phyloP scores from a whole-genome alignment of 30 jellyfish, hydroid and myxozoan genomes.

The Hydractinia symbiolongicarpus region DNA sequence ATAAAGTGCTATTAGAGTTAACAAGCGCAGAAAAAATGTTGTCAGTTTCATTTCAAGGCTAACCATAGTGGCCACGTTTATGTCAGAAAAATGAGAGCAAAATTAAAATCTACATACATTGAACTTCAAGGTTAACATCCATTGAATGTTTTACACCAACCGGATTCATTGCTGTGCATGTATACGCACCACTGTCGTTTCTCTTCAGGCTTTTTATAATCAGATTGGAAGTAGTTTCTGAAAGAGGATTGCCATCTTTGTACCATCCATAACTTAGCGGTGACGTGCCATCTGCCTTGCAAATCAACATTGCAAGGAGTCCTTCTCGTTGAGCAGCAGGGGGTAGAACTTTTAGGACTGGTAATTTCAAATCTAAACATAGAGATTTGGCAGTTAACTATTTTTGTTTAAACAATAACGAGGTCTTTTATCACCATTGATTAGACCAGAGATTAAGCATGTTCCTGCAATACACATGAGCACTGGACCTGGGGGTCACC shows the following conservation, averaged over 20 bases:
- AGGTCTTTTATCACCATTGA: too few relatives aligned
- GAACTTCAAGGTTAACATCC: neutral
- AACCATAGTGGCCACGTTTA: too few relatives aligned
- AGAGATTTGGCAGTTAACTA: too few relatives aligned
- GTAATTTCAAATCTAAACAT: neutral
- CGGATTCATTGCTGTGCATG: constrained; percentile 6
- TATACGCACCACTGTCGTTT: constrained; percentile 11
- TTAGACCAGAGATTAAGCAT: too few relatives aligned
- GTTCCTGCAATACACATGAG: too few relatives aligned
- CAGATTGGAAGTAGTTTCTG: neutral
- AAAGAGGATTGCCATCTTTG: neutral
- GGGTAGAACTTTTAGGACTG: neutral
- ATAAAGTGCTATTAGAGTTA: too few relatives aligned
- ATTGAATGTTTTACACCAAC: constrained; percentile 10
- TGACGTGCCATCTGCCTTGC: neutral
- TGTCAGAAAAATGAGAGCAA: too few relatives aligned
- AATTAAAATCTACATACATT: neutral
- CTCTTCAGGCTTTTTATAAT: neutral
- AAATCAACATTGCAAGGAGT: neutral
- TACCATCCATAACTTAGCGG: neutral
- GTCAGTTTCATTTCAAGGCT: too few relatives aligned
- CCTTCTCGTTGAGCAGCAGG: too few relatives aligned
- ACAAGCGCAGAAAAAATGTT: too few relatives aligned
- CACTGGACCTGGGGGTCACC: too few relatives aligned
- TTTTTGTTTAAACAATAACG: too few relatives aligned